Percentiles rank a stretch among this genome's conserved stretches.
These are phyloP conservation scores for Bombus cullumanus DNA, from an alignment of 1,140 invertebrate species.

Conservation along the genomic window DNA sequence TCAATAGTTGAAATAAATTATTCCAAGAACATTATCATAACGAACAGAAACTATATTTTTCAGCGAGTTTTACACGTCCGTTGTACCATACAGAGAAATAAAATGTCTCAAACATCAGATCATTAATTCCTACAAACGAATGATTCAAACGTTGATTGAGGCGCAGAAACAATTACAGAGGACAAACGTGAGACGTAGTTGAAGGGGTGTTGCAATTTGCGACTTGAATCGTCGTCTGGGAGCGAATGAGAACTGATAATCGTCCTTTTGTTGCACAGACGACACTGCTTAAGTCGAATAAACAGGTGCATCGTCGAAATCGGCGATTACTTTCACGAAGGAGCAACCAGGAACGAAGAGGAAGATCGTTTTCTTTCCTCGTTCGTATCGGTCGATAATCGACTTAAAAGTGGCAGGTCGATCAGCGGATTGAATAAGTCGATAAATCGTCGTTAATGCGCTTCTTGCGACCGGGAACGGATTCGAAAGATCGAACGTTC, in stretches of 20 bases:
- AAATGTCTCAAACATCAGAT: neutral
- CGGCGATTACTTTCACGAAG: neutral
- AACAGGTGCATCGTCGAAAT: conserved; percentile 12
- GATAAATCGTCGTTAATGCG: conserved; percentile 44
- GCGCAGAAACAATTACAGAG: conserved; percentile 15
- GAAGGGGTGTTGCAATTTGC: conserved; percentile 15
- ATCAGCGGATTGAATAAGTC: neutral
- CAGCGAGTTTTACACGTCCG: too few relatives aligned
- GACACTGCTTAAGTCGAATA: conserved; percentile 22
- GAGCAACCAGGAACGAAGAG: neutral
- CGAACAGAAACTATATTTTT: neutral
- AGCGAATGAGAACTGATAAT: conserved; percentile 27
- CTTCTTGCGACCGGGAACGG: neutral
- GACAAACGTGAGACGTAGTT: conserved; percentile 12
- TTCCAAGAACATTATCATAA: neutral
- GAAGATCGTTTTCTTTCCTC: neutral
- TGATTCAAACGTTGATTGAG: neutral
- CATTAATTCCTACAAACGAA: neutral
- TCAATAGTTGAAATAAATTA: neutral
- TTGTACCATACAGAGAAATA: neutral
- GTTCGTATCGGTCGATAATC: neutral
- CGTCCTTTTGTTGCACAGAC: conserved; percentile 24
- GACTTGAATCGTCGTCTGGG: neutral
- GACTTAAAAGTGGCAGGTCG: conserved; percentile 45
- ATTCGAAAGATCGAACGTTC: conserved; percentile 43